These are phyloP conservation scores for Siderastrea siderea DNA, from an alignment of 92 coral and sea anemone species.

Conservation along the genomic window DNA sequence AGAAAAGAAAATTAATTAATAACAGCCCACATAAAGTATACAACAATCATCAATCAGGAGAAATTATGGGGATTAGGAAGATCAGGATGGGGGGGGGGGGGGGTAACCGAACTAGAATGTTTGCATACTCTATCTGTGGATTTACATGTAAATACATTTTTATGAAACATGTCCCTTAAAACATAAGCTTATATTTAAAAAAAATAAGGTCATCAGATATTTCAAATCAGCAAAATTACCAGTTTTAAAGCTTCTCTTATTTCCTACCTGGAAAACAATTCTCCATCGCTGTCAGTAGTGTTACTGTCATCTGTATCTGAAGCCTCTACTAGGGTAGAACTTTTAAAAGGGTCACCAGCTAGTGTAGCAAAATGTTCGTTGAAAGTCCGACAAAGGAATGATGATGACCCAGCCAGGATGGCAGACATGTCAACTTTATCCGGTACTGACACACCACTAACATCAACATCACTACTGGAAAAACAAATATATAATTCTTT, in stretches of 20 bases:
- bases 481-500: conserved; percentile 1
- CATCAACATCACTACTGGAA: conserved; percentile 1
- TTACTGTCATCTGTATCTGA: neutral
- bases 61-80: too few relatives aligned
- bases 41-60: too few relatives aligned
- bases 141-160: too few relatives aligned
- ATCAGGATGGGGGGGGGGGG: too few relatives aligned
- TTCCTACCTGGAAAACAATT: neutral
- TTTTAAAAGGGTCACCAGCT: conserved; percentile 4
- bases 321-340: conserved; percentile 6
- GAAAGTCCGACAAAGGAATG: neutral
- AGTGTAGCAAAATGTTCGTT: conserved; percentile 6
- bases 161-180: too few relatives aligned
- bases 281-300: conserved; percentile 15
- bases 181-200: too few relatives aligned
- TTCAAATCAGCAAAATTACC: too few relatives aligned
- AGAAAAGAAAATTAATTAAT: too few relatives aligned
- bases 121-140: too few relatives aligned
- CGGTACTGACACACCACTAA: neutral
- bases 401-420: conserved; percentile 8
- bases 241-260: conserved; percentile 7
- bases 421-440: conserved; percentile 12
- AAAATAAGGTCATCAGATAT: too few relatives aligned
- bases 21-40: too few relatives aligned
- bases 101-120: too few relatives aligned